Percentiles rank a stretch among this genome's conserved stretches.
These are phyloP conservation scores for Sebastes steindachneri DNA, from an alignment of 2,797 vertebrate species.

Conservation along the genomic window DNA sequence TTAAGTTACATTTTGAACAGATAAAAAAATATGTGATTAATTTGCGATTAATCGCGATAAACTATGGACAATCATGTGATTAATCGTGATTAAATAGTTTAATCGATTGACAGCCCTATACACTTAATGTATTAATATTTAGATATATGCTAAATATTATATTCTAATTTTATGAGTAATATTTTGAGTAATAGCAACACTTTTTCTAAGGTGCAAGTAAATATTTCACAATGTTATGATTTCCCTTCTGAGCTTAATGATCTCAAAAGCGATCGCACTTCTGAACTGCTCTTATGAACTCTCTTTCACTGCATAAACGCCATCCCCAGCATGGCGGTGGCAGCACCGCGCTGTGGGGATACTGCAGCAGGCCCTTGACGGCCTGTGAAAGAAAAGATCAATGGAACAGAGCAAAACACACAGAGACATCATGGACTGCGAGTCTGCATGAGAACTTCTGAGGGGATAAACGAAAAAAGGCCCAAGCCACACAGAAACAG, in stretches of 20 bases:
- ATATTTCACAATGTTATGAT: not conserved
- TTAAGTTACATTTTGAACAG: too few species aligned
- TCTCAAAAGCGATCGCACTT: not conserved
- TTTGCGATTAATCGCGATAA: too few species aligned
- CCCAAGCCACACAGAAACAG: constrained; percentile 19
- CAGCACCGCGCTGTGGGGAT: not conserved
- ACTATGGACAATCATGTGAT: too few species aligned
- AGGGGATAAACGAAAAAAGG: constrained; percentile 25
- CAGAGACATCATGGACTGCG: not conserved
- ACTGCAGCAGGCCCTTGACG: not conserved
- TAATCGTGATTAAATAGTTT: too few species aligned
- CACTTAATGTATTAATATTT: not conserved
- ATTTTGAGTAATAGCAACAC: not conserved
- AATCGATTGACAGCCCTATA: too few species aligned
- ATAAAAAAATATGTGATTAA: too few species aligned
- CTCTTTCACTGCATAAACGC: not conserved
- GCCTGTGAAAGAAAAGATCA: constrained; percentile 11
- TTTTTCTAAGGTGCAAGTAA: not conserved
- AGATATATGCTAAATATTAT: not conserved
- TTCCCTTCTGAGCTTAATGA: not conserved
- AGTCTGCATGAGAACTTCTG: constrained; percentile 2
- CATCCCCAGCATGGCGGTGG: not conserved
- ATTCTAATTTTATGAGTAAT: not conserved
- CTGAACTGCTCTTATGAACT: not conserved
- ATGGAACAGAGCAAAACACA: not conserved